These are phyloP conservation scores for Ictidomys tridecemlineatus DNA, from an alignment of 2,113 vertebrate genomes.

Conservation along the genomic window DNA sequence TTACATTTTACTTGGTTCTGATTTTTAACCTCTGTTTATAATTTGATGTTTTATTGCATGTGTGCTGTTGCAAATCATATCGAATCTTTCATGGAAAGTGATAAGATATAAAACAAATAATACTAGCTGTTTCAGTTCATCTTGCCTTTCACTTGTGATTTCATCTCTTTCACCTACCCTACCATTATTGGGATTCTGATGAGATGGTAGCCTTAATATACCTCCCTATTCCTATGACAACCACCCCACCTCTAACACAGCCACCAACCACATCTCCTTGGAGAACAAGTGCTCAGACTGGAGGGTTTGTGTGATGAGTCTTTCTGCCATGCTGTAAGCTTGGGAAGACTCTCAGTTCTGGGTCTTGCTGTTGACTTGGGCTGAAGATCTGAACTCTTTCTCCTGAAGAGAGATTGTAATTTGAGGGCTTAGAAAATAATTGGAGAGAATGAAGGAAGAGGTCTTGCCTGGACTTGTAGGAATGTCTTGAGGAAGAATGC, in stretches of 20 bases:
- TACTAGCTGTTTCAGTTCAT: not conserved
- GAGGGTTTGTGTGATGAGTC: not conserved
- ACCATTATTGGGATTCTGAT: not conserved
- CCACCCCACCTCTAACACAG: not conserved
- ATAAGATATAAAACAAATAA: slow-evolving; percentile 41
- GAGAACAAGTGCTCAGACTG: not conserved
- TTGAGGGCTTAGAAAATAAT: not conserved
- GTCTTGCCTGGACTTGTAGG: not conserved
- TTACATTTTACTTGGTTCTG: not conserved
- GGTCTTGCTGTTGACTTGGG: not conserved
- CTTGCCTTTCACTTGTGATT: not conserved
- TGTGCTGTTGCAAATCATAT: slow-evolving; percentile 44
- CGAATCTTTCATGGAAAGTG: slow-evolving; percentile 43
- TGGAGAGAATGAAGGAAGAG: not conserved
- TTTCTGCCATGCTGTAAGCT: not conserved
- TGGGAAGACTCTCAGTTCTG: not conserved
- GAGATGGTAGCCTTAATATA: not conserved
- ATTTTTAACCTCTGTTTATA: slow-evolving; percentile 57
- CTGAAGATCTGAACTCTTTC: not conserved
- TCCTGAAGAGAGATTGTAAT: not conserved
- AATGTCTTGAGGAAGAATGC: not conserved
- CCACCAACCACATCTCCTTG: not conserved
- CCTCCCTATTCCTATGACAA: not conserved
- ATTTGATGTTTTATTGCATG: too few species aligned
- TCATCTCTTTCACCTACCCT: slow-evolving; percentile 5